These are phyloP conservation scores for Pentalonia nigronervosa DNA, from an alignment of 1,140 invertebrate genomes.

Conservation along the genomic window DNA sequence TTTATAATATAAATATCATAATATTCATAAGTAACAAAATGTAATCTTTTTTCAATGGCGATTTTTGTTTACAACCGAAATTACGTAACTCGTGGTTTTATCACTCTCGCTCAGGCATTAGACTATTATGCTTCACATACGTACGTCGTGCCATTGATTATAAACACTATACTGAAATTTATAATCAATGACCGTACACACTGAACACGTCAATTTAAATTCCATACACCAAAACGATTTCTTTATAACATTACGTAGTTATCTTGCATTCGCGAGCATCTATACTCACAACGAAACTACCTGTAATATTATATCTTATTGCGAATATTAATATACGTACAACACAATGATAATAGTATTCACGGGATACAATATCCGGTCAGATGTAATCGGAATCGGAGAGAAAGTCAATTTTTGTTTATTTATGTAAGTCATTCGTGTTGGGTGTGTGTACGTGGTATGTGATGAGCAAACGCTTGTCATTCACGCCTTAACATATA, in stretches of 20 bases:
- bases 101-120: neutral
- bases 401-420: constrained; percentile 4
- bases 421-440: constrained; percentile 16
- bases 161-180: too few species aligned
- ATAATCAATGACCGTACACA: too few species aligned
- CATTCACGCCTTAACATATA: neutral
- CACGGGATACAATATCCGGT: neutral
- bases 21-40: too few species aligned
- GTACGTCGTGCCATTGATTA: too few species aligned
- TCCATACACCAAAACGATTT: neutral
- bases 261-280: too few species aligned
- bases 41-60: too few species aligned
- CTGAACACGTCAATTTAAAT: too few species aligned
- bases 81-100: neutral
- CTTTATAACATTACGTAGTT: neutral
- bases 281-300: too few species aligned
- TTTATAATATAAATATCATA: too few species aligned
- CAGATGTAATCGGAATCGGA: constrained; percentile 31
- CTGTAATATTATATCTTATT: too few species aligned
- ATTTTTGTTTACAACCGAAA: too few species aligned
- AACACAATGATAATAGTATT: neutral
- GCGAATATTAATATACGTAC: too few species aligned
- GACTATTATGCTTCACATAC: neutral
- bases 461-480: neutral
- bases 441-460: neutral